Evolutionary conservation across 2,797 vertebrate genomes (phyloP), one percentile per base, ranked within the genome.

Genomic region (Sebastes trivittatus): DNA sequence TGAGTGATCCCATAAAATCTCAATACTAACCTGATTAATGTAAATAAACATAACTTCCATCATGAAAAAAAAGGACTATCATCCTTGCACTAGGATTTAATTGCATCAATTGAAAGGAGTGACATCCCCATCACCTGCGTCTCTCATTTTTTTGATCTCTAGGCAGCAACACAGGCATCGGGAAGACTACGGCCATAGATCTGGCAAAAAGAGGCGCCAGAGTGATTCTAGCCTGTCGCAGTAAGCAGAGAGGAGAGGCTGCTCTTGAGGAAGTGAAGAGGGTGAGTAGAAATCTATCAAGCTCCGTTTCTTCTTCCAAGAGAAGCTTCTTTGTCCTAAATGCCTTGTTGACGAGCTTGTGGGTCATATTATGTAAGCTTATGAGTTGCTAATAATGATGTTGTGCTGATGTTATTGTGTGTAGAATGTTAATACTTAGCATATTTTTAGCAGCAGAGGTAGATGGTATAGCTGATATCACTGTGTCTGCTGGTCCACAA

Each of bases 151-250:
- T 14, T 54, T 11, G 2, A 10, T 14, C 60, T 32, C 4, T 32
- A 97, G 97, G 97, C 58, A 96, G 94, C 77, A 97, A 97, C 93
- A 91, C 93, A 0, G 97, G 96, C 11, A 96, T 97, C 29, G 97
- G 97, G 8, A 96, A 95, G 87, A 93, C 89, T 65, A 94, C 96
- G 0, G 97, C 97, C 1, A 91, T 96, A 70, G 96, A 96, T 61
- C 83, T 97, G 88, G 97, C 97, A 7, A 95, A 86, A 7, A 84
- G 97, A 42, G 97, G 97, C 23, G 97, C 97, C 32, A 94, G 97
- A 1, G 96, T 97, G 16, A 94, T 98, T 56, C 83, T 97, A 87
- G 97, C 96, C 18, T 96, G 97, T 52, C 95, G 96, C 11, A 93
- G 77, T 81, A 87, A 78, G 54, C 76, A 80, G 54, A 92, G 93